These are phyloP conservation scores for Pteria penguin DNA, from an alignment of 2,888 invertebrate species.

Conservation along the genomic window DNA sequence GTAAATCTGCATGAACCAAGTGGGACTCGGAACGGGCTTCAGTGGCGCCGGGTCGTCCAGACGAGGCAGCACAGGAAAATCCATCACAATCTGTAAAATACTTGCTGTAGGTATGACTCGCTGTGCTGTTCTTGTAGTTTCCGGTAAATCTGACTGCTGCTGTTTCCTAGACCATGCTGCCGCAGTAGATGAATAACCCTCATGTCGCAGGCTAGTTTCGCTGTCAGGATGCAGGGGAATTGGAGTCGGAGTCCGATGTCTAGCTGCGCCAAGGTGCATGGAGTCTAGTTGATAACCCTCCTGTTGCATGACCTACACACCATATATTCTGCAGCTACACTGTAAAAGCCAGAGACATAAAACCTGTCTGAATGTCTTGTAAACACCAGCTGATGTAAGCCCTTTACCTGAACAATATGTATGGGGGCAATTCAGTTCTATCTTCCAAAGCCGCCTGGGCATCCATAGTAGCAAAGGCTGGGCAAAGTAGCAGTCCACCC, in stretches of 20 bases:
- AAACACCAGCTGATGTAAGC: constrained; percentile 32
- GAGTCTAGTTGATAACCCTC: constrained; percentile 33
- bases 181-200: constrained; percentile 47
- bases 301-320: constrained; percentile 34
- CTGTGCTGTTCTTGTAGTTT: constrained; percentile 55
- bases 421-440: constrained; percentile 37
- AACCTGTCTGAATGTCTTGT: constrained; percentile 33
- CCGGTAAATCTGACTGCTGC: constrained; percentile 35
- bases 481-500: constrained; percentile 46
- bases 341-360: too few relatives aligned
- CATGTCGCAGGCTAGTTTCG: constrained; percentile 49
- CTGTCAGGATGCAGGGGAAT: constrained; percentile 45
- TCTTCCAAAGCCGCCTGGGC: constrained; percentile 40
- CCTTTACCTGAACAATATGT: constrained; percentile 7
- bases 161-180: constrained; percentile 53
- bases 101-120: constrained; percentile 37
- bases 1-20: not conserved
- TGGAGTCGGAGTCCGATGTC: constrained; percentile 40
- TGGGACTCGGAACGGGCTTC: not conserved
- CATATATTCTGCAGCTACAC: constrained; percentile 22
- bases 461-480: constrained; percentile 47
- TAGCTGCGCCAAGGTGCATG: constrained; percentile 37
- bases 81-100: not conserved
- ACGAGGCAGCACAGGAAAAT: not conserved
- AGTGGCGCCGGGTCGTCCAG: not conserved